phyloP scores from a whole-genome alignment of 2,888 invertebrate genomes.

The Drosophila prostipennis region DNA sequence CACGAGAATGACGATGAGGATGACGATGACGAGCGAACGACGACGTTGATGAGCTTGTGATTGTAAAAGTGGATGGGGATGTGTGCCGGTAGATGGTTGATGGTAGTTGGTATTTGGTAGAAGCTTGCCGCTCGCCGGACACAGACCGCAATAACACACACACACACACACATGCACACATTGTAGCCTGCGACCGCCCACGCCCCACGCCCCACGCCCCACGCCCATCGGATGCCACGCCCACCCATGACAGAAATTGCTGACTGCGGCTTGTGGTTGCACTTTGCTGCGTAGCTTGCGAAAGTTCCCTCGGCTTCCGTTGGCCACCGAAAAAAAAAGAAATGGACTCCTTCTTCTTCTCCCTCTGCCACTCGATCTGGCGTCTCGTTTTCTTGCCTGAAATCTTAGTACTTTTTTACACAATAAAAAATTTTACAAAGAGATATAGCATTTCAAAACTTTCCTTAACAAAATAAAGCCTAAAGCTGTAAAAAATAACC shows the following conservation, averaged over 20 bases:
- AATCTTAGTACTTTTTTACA: background rate
- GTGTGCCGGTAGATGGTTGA: constrained; percentile 17
- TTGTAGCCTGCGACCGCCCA: constrained; percentile 40
- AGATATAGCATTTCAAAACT: background rate
- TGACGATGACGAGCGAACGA: constrained; percentile 45
- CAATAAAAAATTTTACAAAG: background rate
- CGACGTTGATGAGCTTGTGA: constrained; percentile 48
- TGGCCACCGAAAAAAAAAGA: constrained; percentile 40
- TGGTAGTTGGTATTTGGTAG: constrained; percentile 9
- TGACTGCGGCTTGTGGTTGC: constrained; percentile 65
- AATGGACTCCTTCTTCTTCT: constrained; percentile 17
- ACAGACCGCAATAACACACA: constrained; percentile 44
- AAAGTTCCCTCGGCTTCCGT: constrained; percentile 73
- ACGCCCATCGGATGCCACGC: constrained; percentile 35
- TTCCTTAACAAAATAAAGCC: background rate
- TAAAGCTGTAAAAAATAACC: too few species aligned
- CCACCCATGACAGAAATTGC: constrained; percentile 64
- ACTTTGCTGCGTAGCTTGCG: constrained; percentile 70
- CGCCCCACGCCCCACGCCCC: constrained; percentile 1
- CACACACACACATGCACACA: constrained; percentile 39
- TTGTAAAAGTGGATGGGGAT: constrained; percentile 22
- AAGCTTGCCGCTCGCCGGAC: constrained; percentile 46
- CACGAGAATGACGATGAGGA: constrained; percentile 36
- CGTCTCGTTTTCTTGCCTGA: constrained; percentile 13
- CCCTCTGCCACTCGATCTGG: constrained; percentile 9